Conservation (phyloP, 2,888 invertebrate genomes). For the Apocheima hispidaria region DNA sequence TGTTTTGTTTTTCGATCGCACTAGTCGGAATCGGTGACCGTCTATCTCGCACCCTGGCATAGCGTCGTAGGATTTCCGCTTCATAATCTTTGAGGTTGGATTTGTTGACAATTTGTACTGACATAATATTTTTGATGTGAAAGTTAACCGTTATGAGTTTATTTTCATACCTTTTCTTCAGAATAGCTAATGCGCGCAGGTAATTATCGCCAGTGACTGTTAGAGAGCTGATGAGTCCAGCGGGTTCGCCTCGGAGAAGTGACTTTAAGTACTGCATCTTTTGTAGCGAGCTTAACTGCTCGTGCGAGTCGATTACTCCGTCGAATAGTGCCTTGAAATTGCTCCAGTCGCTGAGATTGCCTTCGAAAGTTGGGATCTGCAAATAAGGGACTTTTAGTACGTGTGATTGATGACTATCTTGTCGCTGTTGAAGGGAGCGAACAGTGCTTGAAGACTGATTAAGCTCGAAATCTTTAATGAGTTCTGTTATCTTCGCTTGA, state of each 20-base stretch:
- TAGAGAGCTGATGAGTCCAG: background rate
- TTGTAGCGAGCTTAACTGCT: background rate
- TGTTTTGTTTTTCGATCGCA: no score
- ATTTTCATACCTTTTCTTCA: background rate
- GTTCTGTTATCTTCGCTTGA: background rate
- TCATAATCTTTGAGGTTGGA: background rate
- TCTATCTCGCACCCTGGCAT: no score
- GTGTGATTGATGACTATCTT: background rate
- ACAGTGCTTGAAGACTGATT: background rate
- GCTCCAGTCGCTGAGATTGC: background rate
- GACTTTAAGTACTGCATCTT: background rate
- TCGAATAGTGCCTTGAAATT: constrained; percentile 1
- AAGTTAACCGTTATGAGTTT: background rate
- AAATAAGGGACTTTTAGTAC: background rate
- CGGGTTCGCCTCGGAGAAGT: background rate
- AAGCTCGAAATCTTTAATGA: background rate
- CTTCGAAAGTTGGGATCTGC: background rate
- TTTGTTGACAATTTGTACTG: background rate
- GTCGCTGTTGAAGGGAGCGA: background rate
- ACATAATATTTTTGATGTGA: background rate
- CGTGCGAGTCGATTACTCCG: background rate
- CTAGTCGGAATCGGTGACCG: no score
- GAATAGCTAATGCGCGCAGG: background rate
- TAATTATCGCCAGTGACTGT: background rate
- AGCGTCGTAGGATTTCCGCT: no score